Conservation (phyloP, 2,797 vertebrate genomes). For the Microhierax caerulescens region DNA sequence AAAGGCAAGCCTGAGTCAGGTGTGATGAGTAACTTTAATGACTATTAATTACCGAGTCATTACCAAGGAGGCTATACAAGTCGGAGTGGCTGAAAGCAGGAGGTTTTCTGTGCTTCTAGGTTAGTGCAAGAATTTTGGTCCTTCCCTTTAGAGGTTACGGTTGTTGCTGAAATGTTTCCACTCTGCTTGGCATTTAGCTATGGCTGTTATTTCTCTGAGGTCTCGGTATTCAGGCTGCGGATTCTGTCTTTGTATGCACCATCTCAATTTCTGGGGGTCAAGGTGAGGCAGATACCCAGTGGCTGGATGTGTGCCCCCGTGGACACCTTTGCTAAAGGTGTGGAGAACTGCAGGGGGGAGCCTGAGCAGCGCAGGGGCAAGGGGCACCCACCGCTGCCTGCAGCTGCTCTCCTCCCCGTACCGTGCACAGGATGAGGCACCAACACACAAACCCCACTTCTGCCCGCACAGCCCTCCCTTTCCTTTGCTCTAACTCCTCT, state of each 20-base stretch:
- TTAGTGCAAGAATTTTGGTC: neutral
- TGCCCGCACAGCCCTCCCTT: neutral
- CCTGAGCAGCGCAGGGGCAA: neutral
- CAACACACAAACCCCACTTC: neutral
- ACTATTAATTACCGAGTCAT: neutral
- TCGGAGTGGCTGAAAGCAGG: neutral
- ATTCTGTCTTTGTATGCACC: accelerated
- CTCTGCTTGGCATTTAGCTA: neutral
- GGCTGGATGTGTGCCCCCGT: neutral
- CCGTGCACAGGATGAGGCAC: accelerated
- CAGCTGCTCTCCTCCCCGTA: neutral
- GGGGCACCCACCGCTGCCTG: accelerated
- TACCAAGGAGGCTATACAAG: neutral
- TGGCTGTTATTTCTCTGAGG: neutral
- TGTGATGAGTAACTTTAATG: neutral
- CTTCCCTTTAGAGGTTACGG: neutral
- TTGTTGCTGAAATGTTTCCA: neutral
- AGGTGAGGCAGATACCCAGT: neutral
- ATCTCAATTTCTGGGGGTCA: neutral
- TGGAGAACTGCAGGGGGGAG: neutral
- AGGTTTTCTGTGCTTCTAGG: neutral
- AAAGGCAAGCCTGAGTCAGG: neutral
- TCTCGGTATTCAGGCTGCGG: neutral
- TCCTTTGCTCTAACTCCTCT: neutral
- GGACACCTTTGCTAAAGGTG: neutral